Evolutionary conservation across 2,888 invertebrate species (phyloP).

Genomic region (Lycocerus yunnanus): DNA sequence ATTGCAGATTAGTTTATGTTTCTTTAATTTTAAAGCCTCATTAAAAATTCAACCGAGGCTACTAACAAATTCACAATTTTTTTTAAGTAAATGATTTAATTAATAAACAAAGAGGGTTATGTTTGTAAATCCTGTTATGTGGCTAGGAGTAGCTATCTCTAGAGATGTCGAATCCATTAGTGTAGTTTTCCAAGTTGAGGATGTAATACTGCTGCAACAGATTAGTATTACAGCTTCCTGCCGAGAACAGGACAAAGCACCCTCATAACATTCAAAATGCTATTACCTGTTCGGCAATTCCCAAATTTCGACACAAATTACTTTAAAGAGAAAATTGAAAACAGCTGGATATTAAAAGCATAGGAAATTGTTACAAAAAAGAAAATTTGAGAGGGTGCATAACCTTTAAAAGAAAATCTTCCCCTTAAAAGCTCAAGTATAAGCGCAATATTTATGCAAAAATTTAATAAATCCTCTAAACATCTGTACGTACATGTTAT

Average conservation of each 20-base stretch:
- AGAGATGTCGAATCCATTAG: slow-evolving; percentile 26
- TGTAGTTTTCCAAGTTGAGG: slow-evolving; percentile 30
- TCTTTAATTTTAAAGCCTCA: background rate
- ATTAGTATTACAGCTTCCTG: slow-evolving; percentile 29
- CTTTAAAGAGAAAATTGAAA: slow-evolving; percentile 24
- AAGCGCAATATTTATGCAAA: slow-evolving; percentile 30
- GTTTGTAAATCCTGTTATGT: slow-evolving; percentile 25
- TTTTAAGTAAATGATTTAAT: slow-evolving; percentile 15
- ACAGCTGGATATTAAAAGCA: slow-evolving; percentile 28
- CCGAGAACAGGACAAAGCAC: slow-evolving; percentile 24
- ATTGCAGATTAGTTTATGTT: background rate
- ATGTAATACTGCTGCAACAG: slow-evolving; percentile 26
- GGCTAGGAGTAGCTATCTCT: slow-evolving; percentile 19
- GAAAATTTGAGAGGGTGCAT: slow-evolving; percentile 1
- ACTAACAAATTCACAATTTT: background rate
- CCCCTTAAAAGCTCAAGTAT: slow-evolving; percentile 8
- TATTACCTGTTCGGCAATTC: slow-evolving; percentile 7
- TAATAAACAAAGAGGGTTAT: slow-evolving; percentile 27
- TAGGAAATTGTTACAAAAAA: slow-evolving; percentile 9
- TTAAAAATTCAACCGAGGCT: background rate
- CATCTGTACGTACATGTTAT: slow-evolving; percentile 31
- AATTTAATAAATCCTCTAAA: slow-evolving; percentile 37
- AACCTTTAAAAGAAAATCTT: slow-evolving; percentile 3
- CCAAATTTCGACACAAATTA: slow-evolving; percentile 17
- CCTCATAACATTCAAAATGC: slow-evolving; percentile 9